Evolutionary conservation across 2,797 vertebrate genomes (phyloP), one percentile per base, ranked within the genome.

Genomic region (Cuniculus paca): DNA sequence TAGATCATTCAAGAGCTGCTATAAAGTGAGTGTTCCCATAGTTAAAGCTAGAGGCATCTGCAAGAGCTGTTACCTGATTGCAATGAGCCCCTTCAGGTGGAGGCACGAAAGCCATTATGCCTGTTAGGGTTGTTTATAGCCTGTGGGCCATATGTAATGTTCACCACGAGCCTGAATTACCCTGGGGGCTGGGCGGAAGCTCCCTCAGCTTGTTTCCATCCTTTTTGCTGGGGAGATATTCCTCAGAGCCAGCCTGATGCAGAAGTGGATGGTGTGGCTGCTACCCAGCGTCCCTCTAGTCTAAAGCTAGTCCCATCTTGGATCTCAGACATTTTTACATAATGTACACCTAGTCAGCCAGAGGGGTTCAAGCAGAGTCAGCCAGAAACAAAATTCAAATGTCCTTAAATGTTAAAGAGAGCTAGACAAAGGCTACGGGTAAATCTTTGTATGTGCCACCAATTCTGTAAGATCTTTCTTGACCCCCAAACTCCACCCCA

Each of bases 1-100:
- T 95, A 92, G 97, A 93, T 96, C 95, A 92, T 88, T 97, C 96
- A 91, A 93, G 97, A 81, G 42, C 34, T 88, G 95, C 98, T 54
- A 97, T 97, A 97, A 98, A 97, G 95, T 70, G 52, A 95, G 95
- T 81, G 79, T 88, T 97, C 94, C 85, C 96, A 83, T 97, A 98
- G 94, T 98, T 98, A 98, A 97, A 98, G 83, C 92, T 96, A 95
- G 88, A 98, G 97, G 97, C 98, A 97, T 96, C 96, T 98, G 97
- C 90, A 97, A 58, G 94, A 91, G 92, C 97, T 89, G 93, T 98
- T 97, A 94, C 95, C 93, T 95, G 93, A 97, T 91, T 90, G 94
- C 95, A 93, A 97, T 42, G 70, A 97, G 95, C 96, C 92, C 94
- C 96, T 97, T 97, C 97, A 98, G 96, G 96, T 96, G 93, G 93